Conservation (phyloP, 2,113 vertebrate species). For the Eleginops maclovinus region DNA sequence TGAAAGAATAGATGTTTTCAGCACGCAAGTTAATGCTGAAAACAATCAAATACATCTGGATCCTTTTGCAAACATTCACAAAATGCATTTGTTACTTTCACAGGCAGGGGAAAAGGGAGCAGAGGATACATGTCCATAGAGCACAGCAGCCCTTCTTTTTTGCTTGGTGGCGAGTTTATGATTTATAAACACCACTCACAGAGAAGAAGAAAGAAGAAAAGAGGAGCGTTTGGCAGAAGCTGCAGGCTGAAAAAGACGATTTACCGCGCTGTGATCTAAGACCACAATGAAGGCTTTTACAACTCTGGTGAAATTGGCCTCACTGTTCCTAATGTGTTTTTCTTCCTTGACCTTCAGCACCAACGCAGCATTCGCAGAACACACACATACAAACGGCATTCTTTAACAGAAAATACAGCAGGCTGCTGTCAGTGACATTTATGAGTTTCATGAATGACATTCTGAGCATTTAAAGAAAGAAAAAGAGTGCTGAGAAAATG, state of each 20-base stretch:
- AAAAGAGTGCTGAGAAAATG: conserved; percentile 13
- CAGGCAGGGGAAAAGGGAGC: neutral
- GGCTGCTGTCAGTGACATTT: conserved; percentile 46
- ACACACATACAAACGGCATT: conserved; percentile 36
- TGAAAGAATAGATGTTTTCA: neutral
- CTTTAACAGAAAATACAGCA: conserved; percentile 33
- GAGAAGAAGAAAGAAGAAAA: conserved; percentile 50
- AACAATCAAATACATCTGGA: neutral
- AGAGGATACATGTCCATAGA: conserved; percentile 35
- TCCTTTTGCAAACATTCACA: conserved; percentile 9
- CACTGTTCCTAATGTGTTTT: conserved; percentile 33
- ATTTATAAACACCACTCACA: conserved; percentile 58
- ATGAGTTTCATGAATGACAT: conserved; percentile 40
- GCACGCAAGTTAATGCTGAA: neutral
- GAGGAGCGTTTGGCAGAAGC: conserved; percentile 48
- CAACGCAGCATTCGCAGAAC: conserved; percentile 33
- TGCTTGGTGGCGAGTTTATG: conserved; percentile 56
- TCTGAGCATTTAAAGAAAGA: conserved; percentile 33
- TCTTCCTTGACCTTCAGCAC: conserved; percentile 44
- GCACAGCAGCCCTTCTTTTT: conserved; percentile 12
- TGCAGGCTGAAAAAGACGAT: conserved; percentile 33
- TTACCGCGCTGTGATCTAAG: conserved; percentile 50
- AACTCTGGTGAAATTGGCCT: conserved; percentile 38
- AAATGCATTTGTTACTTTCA: conserved; percentile 26
- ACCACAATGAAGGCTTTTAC: conserved; percentile 54